Conservation (phyloP, 2,113 vertebrate species). For the Pluvialis apricaria region DNA sequence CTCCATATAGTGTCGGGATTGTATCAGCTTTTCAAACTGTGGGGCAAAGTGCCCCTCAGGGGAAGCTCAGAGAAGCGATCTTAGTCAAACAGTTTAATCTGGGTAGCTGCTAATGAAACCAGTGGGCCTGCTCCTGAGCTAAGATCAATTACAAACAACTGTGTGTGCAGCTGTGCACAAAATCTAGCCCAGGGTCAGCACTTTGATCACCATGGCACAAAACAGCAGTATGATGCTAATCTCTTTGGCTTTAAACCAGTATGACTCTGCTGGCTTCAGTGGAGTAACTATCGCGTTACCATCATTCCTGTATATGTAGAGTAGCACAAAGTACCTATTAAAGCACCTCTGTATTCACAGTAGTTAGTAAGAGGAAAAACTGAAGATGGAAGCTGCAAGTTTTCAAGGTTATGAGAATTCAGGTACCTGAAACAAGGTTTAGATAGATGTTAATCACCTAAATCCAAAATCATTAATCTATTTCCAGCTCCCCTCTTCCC, state of each 20-base stretch:
- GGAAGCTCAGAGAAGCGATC: neutral
- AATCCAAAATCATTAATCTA: neutral
- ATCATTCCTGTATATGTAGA: neutral
- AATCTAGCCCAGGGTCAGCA: neutral
- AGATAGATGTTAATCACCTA: neutral
- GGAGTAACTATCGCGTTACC: rapidly evolving
- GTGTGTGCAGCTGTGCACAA: neutral
- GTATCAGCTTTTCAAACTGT: neutral
- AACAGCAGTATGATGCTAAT: neutral
- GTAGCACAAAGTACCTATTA: neutral
- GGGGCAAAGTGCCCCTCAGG: neutral
- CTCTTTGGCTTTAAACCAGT: neutral
- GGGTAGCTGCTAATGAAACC: neutral
- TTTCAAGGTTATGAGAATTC: neutral
- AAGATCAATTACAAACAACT: neutral
- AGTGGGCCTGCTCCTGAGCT: neutral
- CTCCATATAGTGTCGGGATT: rapidly evolving
- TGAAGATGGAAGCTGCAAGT: neutral
- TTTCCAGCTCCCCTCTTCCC: neutral
- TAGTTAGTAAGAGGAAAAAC: neutral
- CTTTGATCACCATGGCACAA: neutral
- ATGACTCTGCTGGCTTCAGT: neutral
- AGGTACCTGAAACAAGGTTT: neutral
- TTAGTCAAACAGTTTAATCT: neutral
- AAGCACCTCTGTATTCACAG: neutral